Evolutionary conservation across 2,797 vertebrate species (phyloP).

Genomic region (Eurystomus glaucurus): DNA sequence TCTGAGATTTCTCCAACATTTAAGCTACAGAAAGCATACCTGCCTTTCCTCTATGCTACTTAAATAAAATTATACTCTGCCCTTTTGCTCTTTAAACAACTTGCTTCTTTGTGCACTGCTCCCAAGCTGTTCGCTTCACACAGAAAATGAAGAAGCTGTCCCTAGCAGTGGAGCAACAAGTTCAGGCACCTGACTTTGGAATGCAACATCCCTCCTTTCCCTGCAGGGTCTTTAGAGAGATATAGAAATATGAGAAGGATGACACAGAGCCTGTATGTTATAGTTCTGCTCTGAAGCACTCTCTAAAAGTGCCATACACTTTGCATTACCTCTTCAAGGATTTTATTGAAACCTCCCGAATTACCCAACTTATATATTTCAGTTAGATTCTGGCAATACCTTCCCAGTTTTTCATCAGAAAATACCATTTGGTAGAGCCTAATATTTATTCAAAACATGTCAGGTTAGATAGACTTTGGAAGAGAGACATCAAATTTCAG

Average conservation of each 20-base stretch:
- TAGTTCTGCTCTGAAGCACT: not conserved
- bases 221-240: accelerated
- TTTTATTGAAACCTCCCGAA: not conserved
- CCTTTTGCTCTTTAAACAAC: not conserved
- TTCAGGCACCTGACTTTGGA: not conserved
- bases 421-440: not conserved
- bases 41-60: not conserved
- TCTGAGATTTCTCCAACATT: not conserved
- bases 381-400: not conserved
- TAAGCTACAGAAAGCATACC: not conserved
- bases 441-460: not conserved
- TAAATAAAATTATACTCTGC: not conserved
- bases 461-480: not conserved
- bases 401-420: not conserved
- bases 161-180: not conserved
- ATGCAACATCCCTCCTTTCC: not conserved
- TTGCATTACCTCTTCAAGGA: not conserved
- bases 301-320: not conserved
- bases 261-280: not conserved
- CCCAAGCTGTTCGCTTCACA: not conserved
- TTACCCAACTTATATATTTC: not conserved
- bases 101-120: not conserved
- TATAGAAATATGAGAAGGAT: not conserved
- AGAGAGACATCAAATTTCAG: not conserved
- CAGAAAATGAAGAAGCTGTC: not conserved